Evolutionary conservation across 1,140 invertebrate genomes (phyloP).

Genomic region (Caenorhabditis tropicalis): DNA sequence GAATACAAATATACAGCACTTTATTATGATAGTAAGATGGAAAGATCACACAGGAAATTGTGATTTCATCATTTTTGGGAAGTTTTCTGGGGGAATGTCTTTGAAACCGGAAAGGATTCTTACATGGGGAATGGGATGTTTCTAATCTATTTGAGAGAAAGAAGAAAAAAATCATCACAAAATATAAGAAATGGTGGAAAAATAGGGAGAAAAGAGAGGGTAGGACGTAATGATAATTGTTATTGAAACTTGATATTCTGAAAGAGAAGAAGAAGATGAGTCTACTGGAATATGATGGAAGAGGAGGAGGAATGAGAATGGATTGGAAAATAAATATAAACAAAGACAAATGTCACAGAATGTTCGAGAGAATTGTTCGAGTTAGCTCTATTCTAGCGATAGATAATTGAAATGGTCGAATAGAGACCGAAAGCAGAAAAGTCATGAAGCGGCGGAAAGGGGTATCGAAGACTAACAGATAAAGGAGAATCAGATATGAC

Average conservation of each 20-base stretch:
- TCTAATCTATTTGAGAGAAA: no score
- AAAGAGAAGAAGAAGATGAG: slow-evolving; percentile 13
- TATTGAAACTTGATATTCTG: slow-evolving; percentile 42
- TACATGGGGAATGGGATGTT: no score
- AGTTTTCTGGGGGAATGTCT: no score
- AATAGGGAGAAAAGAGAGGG: background rate
- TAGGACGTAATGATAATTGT: background rate
- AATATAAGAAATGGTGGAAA: background rate
- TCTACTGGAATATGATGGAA: background rate
- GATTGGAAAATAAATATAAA: slow-evolving; percentile 18
- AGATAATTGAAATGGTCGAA: background rate
- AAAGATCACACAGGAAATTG: no score
- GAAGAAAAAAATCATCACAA: no score
- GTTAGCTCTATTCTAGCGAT: background rate
- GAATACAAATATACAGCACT: no score
- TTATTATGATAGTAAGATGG: no score
- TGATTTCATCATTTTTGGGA: no score
- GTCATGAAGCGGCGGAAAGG: no score
- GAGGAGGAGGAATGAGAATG: background rate
- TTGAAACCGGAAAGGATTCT: no score
- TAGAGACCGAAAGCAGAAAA: no score
- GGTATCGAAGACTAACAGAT: background rate
- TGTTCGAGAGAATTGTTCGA: background rate
- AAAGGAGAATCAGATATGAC: background rate
- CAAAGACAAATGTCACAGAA: background rate